Base-by-base conservation (phyloP, 1,140 invertebrate species). In the Globodera ellingtonae region DNA sequence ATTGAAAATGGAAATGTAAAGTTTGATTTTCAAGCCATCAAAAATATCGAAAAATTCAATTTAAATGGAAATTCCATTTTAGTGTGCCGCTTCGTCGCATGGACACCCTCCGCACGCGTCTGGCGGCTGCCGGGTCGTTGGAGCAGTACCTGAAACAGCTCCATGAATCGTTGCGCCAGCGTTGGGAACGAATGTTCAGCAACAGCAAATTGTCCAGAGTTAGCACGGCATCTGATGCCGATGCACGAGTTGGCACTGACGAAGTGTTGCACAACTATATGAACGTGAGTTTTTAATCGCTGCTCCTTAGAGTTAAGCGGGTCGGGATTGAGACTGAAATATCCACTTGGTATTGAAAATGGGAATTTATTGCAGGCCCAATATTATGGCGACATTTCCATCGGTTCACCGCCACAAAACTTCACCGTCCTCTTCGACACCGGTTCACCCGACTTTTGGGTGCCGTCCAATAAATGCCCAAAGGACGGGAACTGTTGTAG, bases 191-290 rank as follows among this genome's bases (percentile, higher is more conserved):
- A 3, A 6, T 84, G 62, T 62, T 18, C 35, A 35, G 35, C 56
- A 75, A 35, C 24, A 44, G 13, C 59, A 76, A 81, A 72, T 15
- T 44, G 46, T 3, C 24, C n/a, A 10, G 5, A 18, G 9, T 3
- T 4, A 69, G 24, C 35, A 44, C 21, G 73, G 72, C 24, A 69
- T 71, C 6, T 10, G 56, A 82, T 10, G 15, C 52, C 18, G 75
- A 82, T 59, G 59, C 56, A 72, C 9, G 59, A 48, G 15, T 18
- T 3, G 87, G 89, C 69, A 89, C 89, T 76, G 88, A 89, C 77
- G 96, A 98, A 90, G 94, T 95, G 2, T 90, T 96, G 0, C 94
- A 94, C 24, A 98, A 98, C 89, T 98, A 98, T 88, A 90, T 98
- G 81, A 96, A 85, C 78, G 82, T 84, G 65, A 69, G 82, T 59